Percentiles rank a stretch among this genome's conserved stretches.
Evolutionary conservation across 1,140 invertebrate genomes (phyloP).

Genomic region (Sycobia sp.): DNA sequence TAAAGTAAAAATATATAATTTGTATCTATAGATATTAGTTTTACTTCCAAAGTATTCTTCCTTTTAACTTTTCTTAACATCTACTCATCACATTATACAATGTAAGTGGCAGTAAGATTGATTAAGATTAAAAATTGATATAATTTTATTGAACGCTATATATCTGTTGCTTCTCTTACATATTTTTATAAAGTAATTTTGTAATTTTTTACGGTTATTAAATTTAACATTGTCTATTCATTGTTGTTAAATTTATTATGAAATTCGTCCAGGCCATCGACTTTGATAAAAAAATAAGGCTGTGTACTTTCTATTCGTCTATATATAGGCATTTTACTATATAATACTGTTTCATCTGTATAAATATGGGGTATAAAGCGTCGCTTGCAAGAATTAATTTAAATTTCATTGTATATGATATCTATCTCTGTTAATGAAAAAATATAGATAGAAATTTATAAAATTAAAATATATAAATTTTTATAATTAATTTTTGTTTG

Average conservation of each 20-base stretch:
- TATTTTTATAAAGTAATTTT: slow-evolving; percentile 2
- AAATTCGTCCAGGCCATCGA: slow-evolving; percentile 12
- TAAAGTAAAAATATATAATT: no score
- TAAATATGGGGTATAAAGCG: slow-evolving; percentile 15
- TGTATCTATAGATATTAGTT: no score
- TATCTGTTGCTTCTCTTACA: no score
- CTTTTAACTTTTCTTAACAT: neutral
- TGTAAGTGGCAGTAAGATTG: slow-evolving; percentile 4
- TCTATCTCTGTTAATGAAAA: no score
- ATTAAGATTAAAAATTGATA: slow-evolving; percentile 4
- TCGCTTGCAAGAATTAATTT: no score
- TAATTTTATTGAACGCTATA: slow-evolving; percentile 10
- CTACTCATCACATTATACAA: slow-evolving; percentile 10
- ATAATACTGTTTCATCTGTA: slow-evolving; percentile 29
- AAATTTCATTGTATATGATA: no score
- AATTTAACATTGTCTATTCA: neutral
- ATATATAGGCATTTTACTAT: slow-evolving; percentile 18
- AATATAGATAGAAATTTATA: no score
- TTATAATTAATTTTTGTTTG: no score
- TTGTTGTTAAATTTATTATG: neutral
- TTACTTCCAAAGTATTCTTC: no score
- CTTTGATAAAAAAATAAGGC: slow-evolving; percentile 31
- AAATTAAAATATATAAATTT: no score
- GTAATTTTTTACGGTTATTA: no score
- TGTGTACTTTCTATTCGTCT: slow-evolving; percentile 10